Percentiles rank a stretch among this genome's conserved stretches.
Evolutionary conservation across 2,113 vertebrate genomes (phyloP).

Genomic region (Phodopus roborovskii): DNA sequence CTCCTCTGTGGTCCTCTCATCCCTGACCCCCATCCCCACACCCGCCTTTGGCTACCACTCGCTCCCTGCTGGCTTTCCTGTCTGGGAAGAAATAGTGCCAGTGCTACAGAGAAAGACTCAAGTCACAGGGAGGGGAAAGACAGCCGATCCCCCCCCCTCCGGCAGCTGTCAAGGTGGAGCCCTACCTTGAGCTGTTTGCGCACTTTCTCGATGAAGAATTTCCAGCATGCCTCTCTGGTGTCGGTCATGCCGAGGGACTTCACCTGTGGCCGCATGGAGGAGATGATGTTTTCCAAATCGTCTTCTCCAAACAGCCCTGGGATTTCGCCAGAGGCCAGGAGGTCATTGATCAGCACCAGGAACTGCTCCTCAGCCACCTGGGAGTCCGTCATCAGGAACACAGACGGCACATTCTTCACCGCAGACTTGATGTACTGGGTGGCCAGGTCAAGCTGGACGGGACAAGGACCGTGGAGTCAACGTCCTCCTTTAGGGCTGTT

Average conservation of each 20-base stretch:
- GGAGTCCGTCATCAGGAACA: conserved; percentile 90
- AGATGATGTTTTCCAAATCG: conserved; percentile 84
- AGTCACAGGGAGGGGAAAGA: fast-evolving
- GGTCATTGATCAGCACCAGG: conserved; percentile 88
- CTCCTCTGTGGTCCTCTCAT: fast-evolving
- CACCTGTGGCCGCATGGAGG: conserved; percentile 85
- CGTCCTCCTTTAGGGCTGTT: background rate
- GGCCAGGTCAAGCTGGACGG: conserved; percentile 82
- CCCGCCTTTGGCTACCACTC: fast-evolving
- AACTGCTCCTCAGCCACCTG: conserved; percentile 88
- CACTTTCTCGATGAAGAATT: conserved; percentile 87
- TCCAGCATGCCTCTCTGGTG: conserved; percentile 86
- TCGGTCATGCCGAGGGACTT: conserved; percentile 84
- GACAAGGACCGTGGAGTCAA: background rate
- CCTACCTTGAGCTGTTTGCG: conserved; percentile 86
- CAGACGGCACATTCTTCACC: conserved; percentile 83
- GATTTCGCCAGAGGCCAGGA: conserved; percentile 86
- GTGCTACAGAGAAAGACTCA: fast-evolving
- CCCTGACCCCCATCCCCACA: too few species aligned
- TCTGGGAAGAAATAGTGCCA: fast-evolving
- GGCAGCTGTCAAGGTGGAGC: fast-evolving
- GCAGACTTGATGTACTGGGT: conserved; percentile 85
- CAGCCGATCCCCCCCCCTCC: fast-evolving
- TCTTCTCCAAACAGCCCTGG: conserved; percentile 85
- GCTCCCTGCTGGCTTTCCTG: fast-evolving